Percentiles rank a stretch among this genome's conserved stretches.
phyloP scores from a whole-genome alignment of 2,888 invertebrate species.

The Elysia crispata region DNA sequence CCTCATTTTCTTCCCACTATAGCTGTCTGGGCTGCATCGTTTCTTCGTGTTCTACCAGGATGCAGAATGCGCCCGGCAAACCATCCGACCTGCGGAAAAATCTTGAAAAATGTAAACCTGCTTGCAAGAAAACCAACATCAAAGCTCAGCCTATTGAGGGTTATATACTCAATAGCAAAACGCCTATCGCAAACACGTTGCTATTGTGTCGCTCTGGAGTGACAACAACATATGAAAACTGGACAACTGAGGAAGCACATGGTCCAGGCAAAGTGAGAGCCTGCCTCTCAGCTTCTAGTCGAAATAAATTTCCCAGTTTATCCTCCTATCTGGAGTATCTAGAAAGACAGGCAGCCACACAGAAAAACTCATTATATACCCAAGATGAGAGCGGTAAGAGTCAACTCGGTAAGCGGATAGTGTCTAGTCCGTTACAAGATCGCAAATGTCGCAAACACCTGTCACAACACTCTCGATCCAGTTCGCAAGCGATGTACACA shows the following conservation, averaged over 20 bases:
- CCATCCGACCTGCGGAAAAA: too few species aligned
- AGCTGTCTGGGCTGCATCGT: too few species aligned
- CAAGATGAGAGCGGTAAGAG: neutral
- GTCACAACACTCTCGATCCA: too few species aligned
- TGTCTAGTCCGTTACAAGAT: neutral
- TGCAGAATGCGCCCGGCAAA: too few species aligned
- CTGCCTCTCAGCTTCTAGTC: neutral
- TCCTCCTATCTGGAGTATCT: constrained; percentile 34
- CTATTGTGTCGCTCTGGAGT: constrained; percentile 14
- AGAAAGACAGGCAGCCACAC: neutral
- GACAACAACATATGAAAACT: constrained; percentile 12
- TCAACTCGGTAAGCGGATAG: neutral
- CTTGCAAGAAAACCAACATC: too few species aligned
- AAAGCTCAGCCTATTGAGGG: neutral
- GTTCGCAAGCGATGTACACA: too few species aligned
- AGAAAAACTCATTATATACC: too few species aligned
- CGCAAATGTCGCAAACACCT: neutral
- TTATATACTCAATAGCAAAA: constrained; percentile 12
- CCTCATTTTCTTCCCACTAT: too few species aligned
- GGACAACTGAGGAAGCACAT: neutral
- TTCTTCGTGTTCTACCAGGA: too few species aligned
- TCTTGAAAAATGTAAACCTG: too few species aligned
- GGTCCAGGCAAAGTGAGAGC: constrained; percentile 9
- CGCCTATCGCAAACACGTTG: neutral
- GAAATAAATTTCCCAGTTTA: neutral